phyloP scores from a whole-genome alignment of 1,140 invertebrate species.

The Euschistus heros region DNA sequence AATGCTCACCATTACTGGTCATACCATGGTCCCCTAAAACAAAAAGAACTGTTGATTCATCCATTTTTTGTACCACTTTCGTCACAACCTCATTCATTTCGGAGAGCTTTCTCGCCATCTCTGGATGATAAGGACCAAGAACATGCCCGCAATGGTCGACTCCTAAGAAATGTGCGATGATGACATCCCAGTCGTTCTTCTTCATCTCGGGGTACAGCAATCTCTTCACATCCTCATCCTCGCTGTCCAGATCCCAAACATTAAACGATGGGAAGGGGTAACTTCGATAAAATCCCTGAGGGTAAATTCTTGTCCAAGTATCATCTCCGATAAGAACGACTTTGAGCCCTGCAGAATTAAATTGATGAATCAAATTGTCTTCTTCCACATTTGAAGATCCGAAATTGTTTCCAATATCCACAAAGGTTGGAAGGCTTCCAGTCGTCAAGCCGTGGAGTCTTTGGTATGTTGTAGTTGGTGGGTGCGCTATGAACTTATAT shows the following conservation, averaged over 20 bases:
- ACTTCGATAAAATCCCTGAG: constrained; percentile 56
- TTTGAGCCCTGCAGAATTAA: constrained; percentile 42
- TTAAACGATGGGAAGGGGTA: constrained; percentile 92
- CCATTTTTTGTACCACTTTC: constrained; percentile 56
- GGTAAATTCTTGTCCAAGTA: constrained; percentile 79
- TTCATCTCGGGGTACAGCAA: constrained; percentile 54
- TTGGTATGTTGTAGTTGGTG: constrained; percentile 94
- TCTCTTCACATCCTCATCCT: constrained; percentile 65
- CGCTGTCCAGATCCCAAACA: constrained; percentile 92
- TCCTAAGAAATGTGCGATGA: constrained; percentile 88
- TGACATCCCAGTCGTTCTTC: constrained; percentile 70
- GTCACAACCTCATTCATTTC: constrained; percentile 82
- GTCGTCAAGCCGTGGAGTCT: constrained; percentile 87
- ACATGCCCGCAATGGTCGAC: constrained; percentile 96
- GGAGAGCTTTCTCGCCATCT: constrained; percentile 80
- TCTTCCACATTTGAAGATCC: constrained; percentile 79
- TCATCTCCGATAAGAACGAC: constrained; percentile 89
- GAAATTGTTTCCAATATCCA: constrained; percentile 90
- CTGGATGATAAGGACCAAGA: constrained; percentile 81
- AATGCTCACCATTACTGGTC: constrained; percentile 93
- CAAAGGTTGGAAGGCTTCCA: constrained; percentile 91
- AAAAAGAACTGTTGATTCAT: constrained; percentile 74
- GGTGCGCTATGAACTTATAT: constrained; percentile 83
- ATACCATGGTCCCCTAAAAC: constrained; percentile 98
- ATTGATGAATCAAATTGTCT: constrained; percentile 85